A percentile compares a stretch with the other conserved stretches of the same genome.
Conservation (phyloP, 2,888 invertebrate species). For the Dynastes grantii region DNA sequence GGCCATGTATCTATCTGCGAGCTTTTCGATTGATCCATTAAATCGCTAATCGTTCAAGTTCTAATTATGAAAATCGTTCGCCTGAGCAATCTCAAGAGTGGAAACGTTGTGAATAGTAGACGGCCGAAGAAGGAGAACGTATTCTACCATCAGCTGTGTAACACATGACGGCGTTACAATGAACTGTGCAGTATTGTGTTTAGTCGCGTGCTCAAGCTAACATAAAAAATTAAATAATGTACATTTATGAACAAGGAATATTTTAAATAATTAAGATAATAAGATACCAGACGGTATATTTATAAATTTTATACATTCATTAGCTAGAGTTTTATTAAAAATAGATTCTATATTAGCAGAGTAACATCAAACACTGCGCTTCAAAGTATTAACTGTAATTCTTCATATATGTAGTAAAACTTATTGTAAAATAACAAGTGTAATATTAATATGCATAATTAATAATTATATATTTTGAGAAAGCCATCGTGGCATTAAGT, state of each 20-base stretch:
- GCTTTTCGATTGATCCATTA: background rate
- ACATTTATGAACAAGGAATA: constrained; percentile 31
- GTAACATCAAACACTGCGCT: background rate
- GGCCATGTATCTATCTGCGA: background rate
- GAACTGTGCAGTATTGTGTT: constrained; percentile 30
- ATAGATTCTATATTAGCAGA: background rate
- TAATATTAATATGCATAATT: no score
- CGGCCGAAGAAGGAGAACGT: background rate
- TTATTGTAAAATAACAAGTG: no score
- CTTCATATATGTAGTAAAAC: no score
- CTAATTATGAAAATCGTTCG: constrained; percentile 8
- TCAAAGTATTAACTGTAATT: background rate
- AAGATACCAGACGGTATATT: constrained; percentile 32
- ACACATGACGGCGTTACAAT: constrained; percentile 36
- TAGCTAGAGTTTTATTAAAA: constrained; percentile 24
- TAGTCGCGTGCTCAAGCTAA: constrained; percentile 35
- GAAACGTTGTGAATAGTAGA: constrained; percentile 9
- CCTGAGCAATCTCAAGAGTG: constrained; percentile 1
- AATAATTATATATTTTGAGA: no score
- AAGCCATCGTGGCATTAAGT: no score
- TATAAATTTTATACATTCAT: constrained; percentile 28
- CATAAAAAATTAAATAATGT: constrained; percentile 30
- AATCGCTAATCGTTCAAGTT: background rate
- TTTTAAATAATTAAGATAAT: constrained; percentile 38
- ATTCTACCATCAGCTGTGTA: constrained; percentile 33